Conservation (phyloP, 2,888 invertebrate genomes). For the Xanthorhoe spadicearia region DNA sequence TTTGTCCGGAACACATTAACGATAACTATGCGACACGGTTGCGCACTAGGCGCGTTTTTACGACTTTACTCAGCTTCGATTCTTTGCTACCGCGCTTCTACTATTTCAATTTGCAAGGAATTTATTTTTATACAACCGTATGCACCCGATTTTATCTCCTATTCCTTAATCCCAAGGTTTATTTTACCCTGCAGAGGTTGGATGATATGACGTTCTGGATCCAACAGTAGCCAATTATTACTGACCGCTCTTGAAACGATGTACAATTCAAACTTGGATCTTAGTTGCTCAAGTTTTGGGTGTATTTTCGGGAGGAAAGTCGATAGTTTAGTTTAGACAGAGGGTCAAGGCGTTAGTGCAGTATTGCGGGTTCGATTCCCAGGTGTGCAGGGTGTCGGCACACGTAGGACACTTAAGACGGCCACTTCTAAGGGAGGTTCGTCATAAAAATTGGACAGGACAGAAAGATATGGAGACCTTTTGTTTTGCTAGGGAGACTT, state of each 20-base stretch:
- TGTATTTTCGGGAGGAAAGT: slow-evolving; percentile 46
- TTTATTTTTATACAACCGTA: slow-evolving; percentile 53
- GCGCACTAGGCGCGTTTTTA: slow-evolving; percentile 76
- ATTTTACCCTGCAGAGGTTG: slow-evolving; percentile 42
- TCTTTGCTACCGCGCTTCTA: slow-evolving; percentile 58
- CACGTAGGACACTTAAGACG: slow-evolving; percentile 83
- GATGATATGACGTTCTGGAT: slow-evolving; percentile 54
- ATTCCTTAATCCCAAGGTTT: slow-evolving; percentile 41
- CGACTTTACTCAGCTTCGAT: slow-evolving; percentile 65
- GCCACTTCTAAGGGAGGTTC: slow-evolving; percentile 80
- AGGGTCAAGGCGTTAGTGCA: slow-evolving; percentile 78
- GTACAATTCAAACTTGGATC: slow-evolving; percentile 45
- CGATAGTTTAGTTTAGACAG: slow-evolving; percentile 51
- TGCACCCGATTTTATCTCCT: slow-evolving; percentile 36
- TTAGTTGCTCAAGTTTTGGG: slow-evolving; percentile 42
- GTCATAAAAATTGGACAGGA: slow-evolving; percentile 83
- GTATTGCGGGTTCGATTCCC: slow-evolving; percentile 84
- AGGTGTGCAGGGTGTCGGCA: slow-evolving; percentile 78
- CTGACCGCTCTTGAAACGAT: slow-evolving; percentile 64
- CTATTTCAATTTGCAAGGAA: slow-evolving; percentile 80
- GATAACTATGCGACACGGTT: slow-evolving; percentile 79
- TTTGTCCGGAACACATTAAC: slow-evolving; percentile 81
- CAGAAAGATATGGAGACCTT: slow-evolving; percentile 58
- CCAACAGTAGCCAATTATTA: slow-evolving; percentile 67
- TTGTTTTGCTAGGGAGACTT: slow-evolving; percentile 12